Evolutionary conservation across 2,888 invertebrate genomes (phyloP).

Genomic region (Athalia circularis): DNA sequence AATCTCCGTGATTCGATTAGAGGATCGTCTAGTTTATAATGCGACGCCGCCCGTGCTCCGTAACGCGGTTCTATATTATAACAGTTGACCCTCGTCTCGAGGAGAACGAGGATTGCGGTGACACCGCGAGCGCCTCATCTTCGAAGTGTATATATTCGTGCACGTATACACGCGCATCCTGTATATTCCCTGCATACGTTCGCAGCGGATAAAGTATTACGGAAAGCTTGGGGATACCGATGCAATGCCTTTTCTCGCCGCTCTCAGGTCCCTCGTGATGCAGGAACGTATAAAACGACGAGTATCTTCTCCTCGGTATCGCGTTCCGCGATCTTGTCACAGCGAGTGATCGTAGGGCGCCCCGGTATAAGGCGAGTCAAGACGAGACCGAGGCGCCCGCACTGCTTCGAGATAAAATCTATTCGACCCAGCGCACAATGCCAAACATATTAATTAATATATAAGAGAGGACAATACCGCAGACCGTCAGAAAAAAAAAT

Average conservation of each 20-base stretch:
- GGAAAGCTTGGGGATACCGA: neutral
- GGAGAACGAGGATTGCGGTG: conserved; percentile 22
- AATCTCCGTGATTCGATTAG: conserved; percentile 23
- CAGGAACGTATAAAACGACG: neutral
- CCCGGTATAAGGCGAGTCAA: conserved; percentile 7
- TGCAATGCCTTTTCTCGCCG: neutral
- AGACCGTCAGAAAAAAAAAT: neutral
- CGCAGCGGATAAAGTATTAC: neutral
- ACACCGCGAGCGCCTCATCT: conserved; percentile 17
- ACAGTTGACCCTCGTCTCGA: conserved; percentile 14
- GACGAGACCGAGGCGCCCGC: conserved; percentile 52
- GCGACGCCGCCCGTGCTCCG: neutral
- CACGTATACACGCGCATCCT: neutral
- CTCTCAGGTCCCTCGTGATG: neutral
- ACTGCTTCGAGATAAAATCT: conserved; percentile 58
- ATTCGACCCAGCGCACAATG: conserved; percentile 59
- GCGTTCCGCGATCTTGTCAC: conserved; percentile 58
- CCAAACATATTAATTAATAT: conserved; percentile 65
- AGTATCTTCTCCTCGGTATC: conserved; percentile 51
- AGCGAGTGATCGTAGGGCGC: conserved; percentile 47
- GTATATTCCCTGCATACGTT: neutral
- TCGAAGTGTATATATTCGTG: neutral
- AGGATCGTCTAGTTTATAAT: neutral
- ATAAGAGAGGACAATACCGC: conserved; percentile 45
- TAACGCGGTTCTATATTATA: neutral